phyloP scores from a whole-genome alignment of 2,888 invertebrate genomes.

The Apocheima hispidaria region DNA sequence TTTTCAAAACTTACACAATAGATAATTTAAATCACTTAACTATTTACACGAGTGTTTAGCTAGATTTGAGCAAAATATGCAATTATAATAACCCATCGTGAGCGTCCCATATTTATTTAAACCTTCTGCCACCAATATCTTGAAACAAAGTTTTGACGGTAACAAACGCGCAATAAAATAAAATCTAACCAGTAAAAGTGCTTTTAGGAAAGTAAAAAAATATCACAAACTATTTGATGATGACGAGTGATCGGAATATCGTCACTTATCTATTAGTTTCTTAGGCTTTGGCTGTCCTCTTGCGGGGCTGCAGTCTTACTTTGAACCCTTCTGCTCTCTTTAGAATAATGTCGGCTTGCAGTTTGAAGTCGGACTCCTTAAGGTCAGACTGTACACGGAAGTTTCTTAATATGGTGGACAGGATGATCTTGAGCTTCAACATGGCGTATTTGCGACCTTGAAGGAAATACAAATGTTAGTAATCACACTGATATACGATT shows the following conservation, averaged over 20 bases:
- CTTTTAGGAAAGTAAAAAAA: conserved; percentile 38
- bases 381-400: conserved; percentile 90
- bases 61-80: conserved; percentile 60
- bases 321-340: conserved; percentile 92
- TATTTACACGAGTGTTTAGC: conserved; percentile 62
- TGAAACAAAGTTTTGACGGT: conserved; percentile 34
- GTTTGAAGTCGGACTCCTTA: conserved; percentile 89
- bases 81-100: conserved; percentile 48
- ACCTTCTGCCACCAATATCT: conserved; percentile 67
- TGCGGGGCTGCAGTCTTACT: conserved; percentile 89
- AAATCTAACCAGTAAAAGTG: conserved; percentile 5
- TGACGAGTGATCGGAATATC: conserved; percentile 11
- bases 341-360: conserved; percentile 92
- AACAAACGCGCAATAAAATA: neutral
- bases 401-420: conserved; percentile 91
- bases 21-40: conserved; percentile 57
- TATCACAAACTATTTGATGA: conserved; percentile 40
- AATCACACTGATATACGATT: conserved; percentile 11
- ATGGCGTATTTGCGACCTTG: conserved; percentile 92
- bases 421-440: conserved; percentile 91
- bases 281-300: conserved; percentile 72
- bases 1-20: conserved; percentile 54
- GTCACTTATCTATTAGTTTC: conserved; percentile 34
- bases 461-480: conserved; percentile 28
- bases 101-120: conserved; percentile 48